phyloP scores from a whole-genome alignment of 2,797 vertebrate species.

The Odontamblyopus rebecca region DNA sequence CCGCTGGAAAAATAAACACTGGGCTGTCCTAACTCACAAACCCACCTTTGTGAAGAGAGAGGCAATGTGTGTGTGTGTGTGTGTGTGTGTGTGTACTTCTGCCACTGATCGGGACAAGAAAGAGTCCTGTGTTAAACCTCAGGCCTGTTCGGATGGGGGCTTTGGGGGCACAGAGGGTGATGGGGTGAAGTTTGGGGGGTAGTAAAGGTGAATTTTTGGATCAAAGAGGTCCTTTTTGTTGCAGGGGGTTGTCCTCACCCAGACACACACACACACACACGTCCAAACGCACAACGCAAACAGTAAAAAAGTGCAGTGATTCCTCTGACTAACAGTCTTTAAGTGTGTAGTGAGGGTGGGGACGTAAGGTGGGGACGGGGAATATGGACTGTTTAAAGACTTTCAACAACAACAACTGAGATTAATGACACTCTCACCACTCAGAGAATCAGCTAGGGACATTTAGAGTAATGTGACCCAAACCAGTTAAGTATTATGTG shows the following conservation, averaged over 20 bases:
- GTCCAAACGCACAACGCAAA: conserved; percentile 48
- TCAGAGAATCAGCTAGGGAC: not conserved
- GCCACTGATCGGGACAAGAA: conserved; percentile 85
- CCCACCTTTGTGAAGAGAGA: conserved; percentile 79
- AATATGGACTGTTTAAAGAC: conserved; percentile 20
- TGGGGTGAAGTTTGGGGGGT: conserved; percentile 33
- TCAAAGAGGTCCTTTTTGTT: conserved; percentile 81
- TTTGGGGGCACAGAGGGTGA: conserved; percentile 33
- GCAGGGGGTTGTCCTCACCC: conserved; percentile 43
- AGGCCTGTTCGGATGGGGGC: conserved; percentile 73
- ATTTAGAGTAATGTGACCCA: conserved; percentile 5
- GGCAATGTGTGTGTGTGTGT: conserved; percentile 12
- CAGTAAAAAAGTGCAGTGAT: conserved; percentile 31
- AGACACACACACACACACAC: conserved; percentile 21
- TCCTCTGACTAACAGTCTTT: conserved; percentile 24
- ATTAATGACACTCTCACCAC: not conserved
- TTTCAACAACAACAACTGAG: conserved; percentile 14
- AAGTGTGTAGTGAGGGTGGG: conserved; percentile 21
- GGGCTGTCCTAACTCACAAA: conserved; percentile 84
- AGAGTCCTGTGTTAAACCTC: conserved; percentile 82
- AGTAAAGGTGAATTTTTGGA: conserved; percentile 69
- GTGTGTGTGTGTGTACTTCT: conserved; percentile 37
- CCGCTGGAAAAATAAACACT: conserved; percentile 85
- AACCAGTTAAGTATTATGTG: not conserved
- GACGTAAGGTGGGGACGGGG: conserved; percentile 30